A percentile compares a stretch with the other conserved stretches of the same genome.
Evolutionary conservation across 2,113 vertebrate genomes (phyloP).

Genomic region (Scolopax mira): DNA sequence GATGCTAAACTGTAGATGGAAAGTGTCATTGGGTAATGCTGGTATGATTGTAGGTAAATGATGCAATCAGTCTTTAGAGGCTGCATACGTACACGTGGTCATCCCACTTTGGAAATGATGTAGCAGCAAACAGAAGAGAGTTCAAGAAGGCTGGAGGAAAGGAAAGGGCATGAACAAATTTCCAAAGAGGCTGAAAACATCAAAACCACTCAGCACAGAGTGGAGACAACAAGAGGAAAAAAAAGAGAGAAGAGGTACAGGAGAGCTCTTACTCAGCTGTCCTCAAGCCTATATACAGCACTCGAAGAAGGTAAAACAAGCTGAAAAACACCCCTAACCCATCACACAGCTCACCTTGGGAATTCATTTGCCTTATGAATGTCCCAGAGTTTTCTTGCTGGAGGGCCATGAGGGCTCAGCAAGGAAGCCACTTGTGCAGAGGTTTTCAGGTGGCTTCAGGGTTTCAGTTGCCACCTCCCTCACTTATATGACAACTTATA

Average conservation of each 20-base stretch:
- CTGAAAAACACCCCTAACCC: neutral
- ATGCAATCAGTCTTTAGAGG: neutral
- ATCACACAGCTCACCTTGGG: neutral
- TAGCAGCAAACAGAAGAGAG: neutral
- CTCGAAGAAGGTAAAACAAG: neutral
- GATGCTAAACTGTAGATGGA: neutral
- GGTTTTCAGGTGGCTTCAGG: neutral
- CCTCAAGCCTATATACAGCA: neutral
- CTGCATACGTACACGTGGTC: neutral
- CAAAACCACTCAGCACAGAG: neutral
- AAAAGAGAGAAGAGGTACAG: neutral
- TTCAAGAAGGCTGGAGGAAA: neutral
- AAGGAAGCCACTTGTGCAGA: neutral
- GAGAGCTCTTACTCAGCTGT: neutral
- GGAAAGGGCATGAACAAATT: neutral
- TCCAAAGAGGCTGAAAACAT: neutral
- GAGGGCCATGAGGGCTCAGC: neutral
- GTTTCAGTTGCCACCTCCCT: no score
- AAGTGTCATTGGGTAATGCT: neutral
- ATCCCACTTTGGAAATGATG: neutral
- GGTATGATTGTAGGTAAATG: neutral
- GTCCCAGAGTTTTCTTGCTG: neutral
- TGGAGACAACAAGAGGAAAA: neutral
- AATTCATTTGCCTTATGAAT: neutral
- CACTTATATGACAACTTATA: rapidly evolving